Evolutionary conservation across 2,888 invertebrate species (phyloP).

Genomic region (Drosophila barbarae): DNA sequence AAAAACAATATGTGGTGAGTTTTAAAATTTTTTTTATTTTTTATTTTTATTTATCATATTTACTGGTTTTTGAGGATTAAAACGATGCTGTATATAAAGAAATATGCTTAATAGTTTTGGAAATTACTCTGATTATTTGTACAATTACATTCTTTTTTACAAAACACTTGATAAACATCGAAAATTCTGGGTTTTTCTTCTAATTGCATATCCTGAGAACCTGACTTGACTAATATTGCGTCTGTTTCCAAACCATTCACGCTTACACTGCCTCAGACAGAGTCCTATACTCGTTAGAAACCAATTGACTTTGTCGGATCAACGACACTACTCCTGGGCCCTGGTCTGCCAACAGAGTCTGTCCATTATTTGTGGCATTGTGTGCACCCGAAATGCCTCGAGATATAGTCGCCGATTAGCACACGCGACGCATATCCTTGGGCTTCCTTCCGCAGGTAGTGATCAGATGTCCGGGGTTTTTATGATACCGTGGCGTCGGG

Average conservation of each 20-base stretch:
- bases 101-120: not conserved
- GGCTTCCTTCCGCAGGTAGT: conserved; percentile 18
- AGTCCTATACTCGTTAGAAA: conserved; percentile 60
- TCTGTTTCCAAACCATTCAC: conserved; percentile 8
- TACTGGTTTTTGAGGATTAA: no score
- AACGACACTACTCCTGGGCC: conserved; percentile 47
- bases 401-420: conserved; percentile 24
- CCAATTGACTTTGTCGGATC: conserved; percentile 67
- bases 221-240: not conserved
- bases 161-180: not conserved
- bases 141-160: not conserved
- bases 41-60: no score
- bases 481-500: conserved; percentile 34
- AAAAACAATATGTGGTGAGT: no score
- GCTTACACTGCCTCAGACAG: conserved; percentile 10
- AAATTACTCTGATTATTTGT: not conserved
- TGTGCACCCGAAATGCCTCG: conserved; percentile 20
- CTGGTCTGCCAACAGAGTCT: conserved; percentile 41
- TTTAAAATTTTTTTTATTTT: no score
- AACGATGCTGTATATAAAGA: no score
- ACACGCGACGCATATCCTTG: conserved; percentile 27
- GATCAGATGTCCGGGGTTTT: conserved; percentile 7
- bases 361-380: conserved; percentile 57
- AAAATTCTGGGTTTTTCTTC: not conserved
- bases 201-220: not conserved